A percentile compares a stretch with the other conserved stretches of the same genome.
Conservation (phyloP, 1,140 invertebrate genomes). For the Oscheius sp. region DNA sequence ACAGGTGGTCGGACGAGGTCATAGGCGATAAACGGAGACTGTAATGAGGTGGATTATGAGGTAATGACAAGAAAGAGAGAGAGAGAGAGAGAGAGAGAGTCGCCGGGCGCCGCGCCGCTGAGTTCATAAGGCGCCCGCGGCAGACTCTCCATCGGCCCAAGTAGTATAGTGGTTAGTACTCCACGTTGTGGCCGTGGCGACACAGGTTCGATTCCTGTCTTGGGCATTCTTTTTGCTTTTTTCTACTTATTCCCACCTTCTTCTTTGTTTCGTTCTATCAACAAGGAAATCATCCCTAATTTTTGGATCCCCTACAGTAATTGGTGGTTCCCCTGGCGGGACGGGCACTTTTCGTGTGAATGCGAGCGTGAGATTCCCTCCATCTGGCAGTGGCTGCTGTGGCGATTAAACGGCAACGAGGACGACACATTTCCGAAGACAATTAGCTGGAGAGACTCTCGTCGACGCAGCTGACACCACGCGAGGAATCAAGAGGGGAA, state of each 20-base stretch:
- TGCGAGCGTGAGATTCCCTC: not conserved
- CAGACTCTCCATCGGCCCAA: too few species aligned
- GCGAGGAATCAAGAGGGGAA: not conserved
- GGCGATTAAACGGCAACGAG: not conserved
- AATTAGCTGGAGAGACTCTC: not conserved
- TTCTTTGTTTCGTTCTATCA: not conserved
- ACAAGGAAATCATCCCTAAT: not conserved
- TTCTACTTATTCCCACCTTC: too few species aligned
- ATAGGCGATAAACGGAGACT: not conserved
- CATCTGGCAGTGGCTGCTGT: not conserved
- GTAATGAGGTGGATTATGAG: not conserved
- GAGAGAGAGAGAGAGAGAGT: too few species aligned
- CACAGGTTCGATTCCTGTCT: constrained; percentile 46
- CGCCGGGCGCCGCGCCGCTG: too few species aligned
- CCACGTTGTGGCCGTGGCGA: constrained; percentile 47
- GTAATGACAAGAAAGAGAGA: too few species aligned
- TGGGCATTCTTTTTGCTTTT: too few species aligned
- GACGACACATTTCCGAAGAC: constrained; percentile 6
- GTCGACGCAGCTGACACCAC: not conserved
- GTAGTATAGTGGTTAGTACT: constrained; percentile 48
- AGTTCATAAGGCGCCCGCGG: too few species aligned
- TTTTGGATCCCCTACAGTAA: not conserved
- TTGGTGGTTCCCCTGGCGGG: not conserved
- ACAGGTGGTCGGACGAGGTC: constrained; percentile 1
- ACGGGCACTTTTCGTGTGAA: constrained; percentile 1